These are phyloP conservation scores for Sphaerophoria taeniata DNA, from an alignment of 2,888 invertebrate genomes.

Conservation along the genomic window DNA sequence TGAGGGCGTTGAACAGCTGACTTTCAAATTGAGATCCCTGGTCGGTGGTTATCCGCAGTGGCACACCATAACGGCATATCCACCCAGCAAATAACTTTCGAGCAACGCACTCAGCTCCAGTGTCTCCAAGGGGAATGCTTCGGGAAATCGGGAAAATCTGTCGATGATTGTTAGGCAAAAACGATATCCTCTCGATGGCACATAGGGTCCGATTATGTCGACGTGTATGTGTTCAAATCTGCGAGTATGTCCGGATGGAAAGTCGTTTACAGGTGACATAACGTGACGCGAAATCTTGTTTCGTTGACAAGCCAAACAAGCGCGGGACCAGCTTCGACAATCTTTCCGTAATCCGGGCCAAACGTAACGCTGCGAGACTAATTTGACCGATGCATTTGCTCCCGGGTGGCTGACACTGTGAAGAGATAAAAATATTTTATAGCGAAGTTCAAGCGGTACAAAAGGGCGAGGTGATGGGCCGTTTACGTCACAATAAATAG, in stretches of 20 bases:
- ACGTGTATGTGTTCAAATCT: conserved; percentile 28
- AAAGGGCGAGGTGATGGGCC: neutral
- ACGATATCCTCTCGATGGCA: conserved; percentile 18
- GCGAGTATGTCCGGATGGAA: neutral
- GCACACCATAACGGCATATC: conserved; percentile 19
- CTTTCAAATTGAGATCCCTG: conserved; percentile 26
- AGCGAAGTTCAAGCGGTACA: neutral
- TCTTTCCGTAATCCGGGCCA: conserved; percentile 8
- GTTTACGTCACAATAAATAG: neutral
- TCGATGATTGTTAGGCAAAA: conserved; percentile 23
- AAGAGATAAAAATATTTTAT: neutral
- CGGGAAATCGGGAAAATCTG: conserved; percentile 22
- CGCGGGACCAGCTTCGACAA: neutral
- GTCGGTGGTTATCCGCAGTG: conserved; percentile 14
- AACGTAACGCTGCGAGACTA: conserved; percentile 23
- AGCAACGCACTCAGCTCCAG: conserved; percentile 27
- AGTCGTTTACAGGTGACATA: neutral
- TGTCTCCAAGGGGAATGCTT: conserved; percentile 32
- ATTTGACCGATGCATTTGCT: conserved; percentile 20
- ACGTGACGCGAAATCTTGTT: conserved; percentile 10
- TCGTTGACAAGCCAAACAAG: conserved; percentile 7
- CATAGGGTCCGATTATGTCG: conserved; percentile 22
- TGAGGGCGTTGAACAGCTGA: conserved; percentile 26
- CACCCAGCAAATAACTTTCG: conserved; percentile 12
- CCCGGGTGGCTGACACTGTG: conserved; percentile 25